Conservation (phyloP, 2,797 vertebrate genomes). For the Onychomys leucogaster region DNA sequence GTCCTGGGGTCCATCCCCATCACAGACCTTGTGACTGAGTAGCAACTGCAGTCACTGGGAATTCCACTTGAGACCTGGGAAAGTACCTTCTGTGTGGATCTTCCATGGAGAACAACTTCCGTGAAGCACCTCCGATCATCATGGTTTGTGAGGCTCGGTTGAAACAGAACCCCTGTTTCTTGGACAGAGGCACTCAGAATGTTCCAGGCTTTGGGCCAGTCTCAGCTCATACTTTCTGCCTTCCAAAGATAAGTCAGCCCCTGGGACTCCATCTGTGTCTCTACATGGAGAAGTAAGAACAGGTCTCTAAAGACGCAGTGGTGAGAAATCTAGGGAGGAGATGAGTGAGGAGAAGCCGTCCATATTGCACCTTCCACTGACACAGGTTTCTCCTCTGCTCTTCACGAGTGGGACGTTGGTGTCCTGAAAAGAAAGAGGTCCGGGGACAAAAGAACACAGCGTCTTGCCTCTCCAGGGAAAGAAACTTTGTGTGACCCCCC, state of each 20-base stretch:
- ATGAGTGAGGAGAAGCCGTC: accelerated
- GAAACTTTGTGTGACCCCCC: constrained; percentile 7
- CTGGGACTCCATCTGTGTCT: neutral
- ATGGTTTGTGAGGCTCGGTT: neutral
- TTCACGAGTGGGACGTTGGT: neutral
- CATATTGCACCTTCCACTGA: accelerated
- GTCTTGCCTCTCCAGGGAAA: neutral
- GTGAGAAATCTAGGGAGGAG: neutral
- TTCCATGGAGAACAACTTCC: neutral
- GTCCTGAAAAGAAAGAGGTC: accelerated
- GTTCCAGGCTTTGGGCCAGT: accelerated
- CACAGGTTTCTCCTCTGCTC: neutral
- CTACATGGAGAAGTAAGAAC: neutral
- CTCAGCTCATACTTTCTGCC: neutral
- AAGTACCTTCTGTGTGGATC: neutral
- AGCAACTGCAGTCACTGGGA: neutral
- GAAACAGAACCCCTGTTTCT: neutral
- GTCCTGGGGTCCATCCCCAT: no score
- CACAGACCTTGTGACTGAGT: neutral
- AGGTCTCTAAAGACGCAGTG: neutral
- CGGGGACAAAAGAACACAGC: neutral
- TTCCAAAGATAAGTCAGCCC: neutral
- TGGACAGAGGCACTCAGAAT: neutral
- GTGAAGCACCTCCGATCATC: neutral
- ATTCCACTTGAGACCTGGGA: neutral